phyloP scores from a whole-genome alignment of 2,888 invertebrate genomes.

The Microctonus hyperodae region DNA sequence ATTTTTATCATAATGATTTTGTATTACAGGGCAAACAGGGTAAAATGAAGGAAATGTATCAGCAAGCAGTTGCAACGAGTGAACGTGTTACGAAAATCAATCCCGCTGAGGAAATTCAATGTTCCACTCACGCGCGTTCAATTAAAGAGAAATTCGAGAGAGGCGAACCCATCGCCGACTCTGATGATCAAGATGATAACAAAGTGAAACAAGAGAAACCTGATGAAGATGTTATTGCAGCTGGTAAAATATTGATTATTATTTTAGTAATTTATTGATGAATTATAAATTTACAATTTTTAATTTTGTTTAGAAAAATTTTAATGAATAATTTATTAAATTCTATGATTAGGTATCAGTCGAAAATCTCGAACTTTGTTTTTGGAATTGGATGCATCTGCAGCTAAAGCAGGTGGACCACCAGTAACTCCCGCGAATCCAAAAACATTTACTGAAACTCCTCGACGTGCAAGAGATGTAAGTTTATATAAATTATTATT shows the following conservation, averaged over 20 bases:
- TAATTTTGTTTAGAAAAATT: not conserved
- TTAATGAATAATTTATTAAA: conserved; percentile 20
- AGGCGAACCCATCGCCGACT: conserved; percentile 71
- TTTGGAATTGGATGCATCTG: conserved; percentile 83
- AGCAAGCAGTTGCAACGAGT: conserved; percentile 85
- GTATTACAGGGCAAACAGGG: conserved; percentile 80
- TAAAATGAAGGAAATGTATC: conserved; percentile 91
- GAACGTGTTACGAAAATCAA: conserved; percentile 67
- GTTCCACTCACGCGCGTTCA: conserved; percentile 66
- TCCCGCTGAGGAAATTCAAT: conserved; percentile 60
- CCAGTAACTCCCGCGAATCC: conserved; percentile 67
- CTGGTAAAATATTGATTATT: conserved; percentile 66
- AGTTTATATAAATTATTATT: conserved; percentile 44
- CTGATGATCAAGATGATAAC: conserved; percentile 68
- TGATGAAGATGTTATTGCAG: conserved; percentile 81
- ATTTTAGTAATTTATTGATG: not conserved
- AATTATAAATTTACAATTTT: conserved; percentile 11
- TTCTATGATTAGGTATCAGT: conserved; percentile 73
- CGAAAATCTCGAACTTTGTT: conserved; percentile 88
- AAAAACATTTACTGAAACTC: conserved; percentile 67
- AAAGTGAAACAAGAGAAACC: conserved; percentile 70
- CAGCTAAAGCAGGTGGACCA: conserved; percentile 69
- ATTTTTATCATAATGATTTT: too few species aligned
- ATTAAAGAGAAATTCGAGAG: conserved; percentile 84
- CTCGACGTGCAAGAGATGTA: conserved; percentile 68